These are phyloP conservation scores for Macrochelys suwanniensis DNA, from an alignment of 2,797 vertebrate species.

Conservation along the genomic window DNA sequence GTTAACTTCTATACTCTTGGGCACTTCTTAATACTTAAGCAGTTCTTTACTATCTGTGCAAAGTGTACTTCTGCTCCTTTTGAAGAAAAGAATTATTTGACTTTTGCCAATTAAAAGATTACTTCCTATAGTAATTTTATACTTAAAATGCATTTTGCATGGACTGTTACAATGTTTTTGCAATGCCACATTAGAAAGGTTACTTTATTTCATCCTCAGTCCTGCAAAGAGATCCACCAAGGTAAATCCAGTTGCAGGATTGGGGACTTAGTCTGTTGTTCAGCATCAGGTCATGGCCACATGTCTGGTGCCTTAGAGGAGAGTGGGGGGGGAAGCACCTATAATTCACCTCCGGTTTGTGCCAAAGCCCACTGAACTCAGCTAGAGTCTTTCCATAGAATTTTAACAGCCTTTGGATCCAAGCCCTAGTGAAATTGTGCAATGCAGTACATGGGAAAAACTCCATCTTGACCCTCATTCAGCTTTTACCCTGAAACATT, in stretches of 20 bases:
- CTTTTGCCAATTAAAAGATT: slow-evolving; percentile 56
- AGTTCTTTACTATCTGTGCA: slow-evolving; percentile 37
- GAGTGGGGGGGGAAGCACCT: neutral
- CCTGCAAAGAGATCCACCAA: neutral
- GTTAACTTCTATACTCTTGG: neutral
- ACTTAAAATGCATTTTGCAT: slow-evolving; percentile 14
- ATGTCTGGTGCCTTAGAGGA: neutral
- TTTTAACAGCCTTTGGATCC: neutral
- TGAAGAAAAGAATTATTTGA: slow-evolving; percentile 52
- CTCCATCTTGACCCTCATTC: neutral
- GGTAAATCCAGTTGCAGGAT: neutral
- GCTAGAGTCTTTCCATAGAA: neutral
- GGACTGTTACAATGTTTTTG: neutral
- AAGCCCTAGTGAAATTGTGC: neutral
- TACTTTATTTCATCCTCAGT: slow-evolving; percentile 35
- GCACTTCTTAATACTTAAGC: slow-evolving; percentile 35
- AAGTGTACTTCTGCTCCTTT: slow-evolving; percentile 47
- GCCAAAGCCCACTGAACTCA: neutral
- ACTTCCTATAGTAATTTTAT: slow-evolving; percentile 10
- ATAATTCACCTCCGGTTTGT: neutral
- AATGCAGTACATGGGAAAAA: neutral
- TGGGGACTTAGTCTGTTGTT: neutral
- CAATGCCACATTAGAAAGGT: neutral
- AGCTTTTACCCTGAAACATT: neutral
- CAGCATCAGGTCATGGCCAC: neutral